These are phyloP conservation scores for Chaitophorus viminalis DNA, from an alignment of 2,888 invertebrate species.

Conservation along the genomic window DNA sequence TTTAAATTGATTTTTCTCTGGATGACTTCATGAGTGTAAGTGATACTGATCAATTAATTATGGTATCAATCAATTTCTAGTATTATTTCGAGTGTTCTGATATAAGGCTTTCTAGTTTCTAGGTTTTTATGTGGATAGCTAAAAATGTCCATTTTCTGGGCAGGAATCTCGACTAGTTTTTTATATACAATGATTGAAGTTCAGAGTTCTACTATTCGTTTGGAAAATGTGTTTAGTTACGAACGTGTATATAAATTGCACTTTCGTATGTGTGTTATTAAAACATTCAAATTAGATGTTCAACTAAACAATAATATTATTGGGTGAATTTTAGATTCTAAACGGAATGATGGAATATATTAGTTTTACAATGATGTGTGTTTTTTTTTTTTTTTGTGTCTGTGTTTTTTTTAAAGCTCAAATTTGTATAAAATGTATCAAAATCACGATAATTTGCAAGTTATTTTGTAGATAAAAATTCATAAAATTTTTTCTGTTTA, in stretches of 20 bases:
- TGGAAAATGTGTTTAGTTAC: neutral
- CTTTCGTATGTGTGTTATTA: too few species aligned
- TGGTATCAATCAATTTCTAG: slow-evolving; percentile 2
- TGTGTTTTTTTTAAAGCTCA: too few species aligned
- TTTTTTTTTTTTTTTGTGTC: too few species aligned
- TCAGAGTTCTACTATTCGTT: neutral
- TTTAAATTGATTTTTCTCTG: neutral
- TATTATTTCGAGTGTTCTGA: neutral
- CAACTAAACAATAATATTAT: neutral
- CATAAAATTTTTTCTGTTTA: too few species aligned
- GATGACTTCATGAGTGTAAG: neutral
- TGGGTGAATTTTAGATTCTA: neutral
- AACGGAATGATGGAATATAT: too few species aligned
- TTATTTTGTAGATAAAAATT: too few species aligned
- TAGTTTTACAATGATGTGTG: too few species aligned
- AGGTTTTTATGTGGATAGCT: neutral
- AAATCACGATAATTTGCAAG: too few species aligned
- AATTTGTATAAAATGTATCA: too few species aligned
- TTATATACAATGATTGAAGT: too few species aligned
- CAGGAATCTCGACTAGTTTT: too few species aligned
- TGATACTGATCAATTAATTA: neutral
- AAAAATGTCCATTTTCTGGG: neutral
- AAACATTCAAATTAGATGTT: neutral
- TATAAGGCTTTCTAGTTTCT: neutral
- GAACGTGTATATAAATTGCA: neutral